Evolutionary conservation across 2,797 vertebrate species (phyloP), one percentile per base, ranked within the genome.

Genomic region (Hybognathus amarus): DNA sequence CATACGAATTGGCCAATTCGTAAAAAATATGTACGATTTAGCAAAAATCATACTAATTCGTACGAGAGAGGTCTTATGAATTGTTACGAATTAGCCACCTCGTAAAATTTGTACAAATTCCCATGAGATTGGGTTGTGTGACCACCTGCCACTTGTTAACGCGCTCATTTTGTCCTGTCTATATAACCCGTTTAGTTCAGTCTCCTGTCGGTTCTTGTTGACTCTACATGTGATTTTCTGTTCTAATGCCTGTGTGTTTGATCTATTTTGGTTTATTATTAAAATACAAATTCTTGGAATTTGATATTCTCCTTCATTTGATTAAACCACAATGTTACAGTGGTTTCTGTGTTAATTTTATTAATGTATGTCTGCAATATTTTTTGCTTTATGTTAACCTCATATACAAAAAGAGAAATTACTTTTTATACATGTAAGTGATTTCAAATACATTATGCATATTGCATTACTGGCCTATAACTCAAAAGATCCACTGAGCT

Each of bases 401-500:
- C 59, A 5, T 40, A 5, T 13, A 59, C 15, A 61, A 77, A 77
- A 27, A 18, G 33, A 36, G 15, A 66, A 33, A 74, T 56, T 2
- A 42, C 15, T 45, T 80, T 80, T 17, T 59, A 18, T 66, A 40
- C 33, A 56, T n/a, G 8, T 45, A 13, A 74, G 61, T 22, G 11
- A 56, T 33, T 54, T 75, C 52, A 64, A 24, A 67, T 69, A 64
- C 20, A 52, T 33, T 27, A 6, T 47, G n/a, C 54, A 75, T 36
- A 33, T 45, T 45, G 47, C 69, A 83, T 50, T 68, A 59, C 54
- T 61, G 76, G 30, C 36, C 24, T 27, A 45, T 40, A 69, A 87
- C 75, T 80, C 86, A 70, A 83, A 82, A 85, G 80, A 88, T 77
- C 40, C 85, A 78, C 68, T 63, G 87, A 64, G 74, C 0, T 0